These are phyloP conservation scores for Perca schrenkii DNA, from an alignment of 2,113 vertebrate species.

Conservation along the genomic window DNA sequence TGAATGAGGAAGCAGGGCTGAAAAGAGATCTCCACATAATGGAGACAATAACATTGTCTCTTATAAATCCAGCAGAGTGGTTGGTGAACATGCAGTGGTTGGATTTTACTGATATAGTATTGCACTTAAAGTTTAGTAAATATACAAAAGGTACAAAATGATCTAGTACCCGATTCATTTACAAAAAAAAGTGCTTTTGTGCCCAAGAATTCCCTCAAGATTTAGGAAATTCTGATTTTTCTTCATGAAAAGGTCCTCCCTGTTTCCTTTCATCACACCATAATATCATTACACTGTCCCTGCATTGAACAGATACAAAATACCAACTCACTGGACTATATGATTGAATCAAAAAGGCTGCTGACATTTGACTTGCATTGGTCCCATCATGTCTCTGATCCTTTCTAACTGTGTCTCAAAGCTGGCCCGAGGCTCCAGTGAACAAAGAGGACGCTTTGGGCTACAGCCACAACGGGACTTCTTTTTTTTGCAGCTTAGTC, in stretches of 20 bases:
- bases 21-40: not conserved
- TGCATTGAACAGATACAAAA: not conserved
- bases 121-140: not conserved
- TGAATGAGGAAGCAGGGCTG: not conserved
- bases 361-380: conserved; percentile 9
- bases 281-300: not conserved
- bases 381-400: not conserved
- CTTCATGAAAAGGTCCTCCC: not conserved
- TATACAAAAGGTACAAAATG: not conserved
- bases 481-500: not conserved
- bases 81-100: not conserved
- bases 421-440: not conserved
- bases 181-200: too few species aligned
- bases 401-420: not conserved
- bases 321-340: not conserved
- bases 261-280: not conserved
- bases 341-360: not conserved
- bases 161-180: not conserved
- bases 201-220: not conserved
- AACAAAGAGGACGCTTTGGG: not conserved
- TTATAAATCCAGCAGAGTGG: not conserved
- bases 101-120: not conserved
- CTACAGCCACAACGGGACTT: not conserved
- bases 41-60: not conserved
- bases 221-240: not conserved